These are phyloP conservation scores for Dendrolimus pini DNA, from an alignment of 2,888 invertebrate species.

Conservation along the genomic window DNA sequence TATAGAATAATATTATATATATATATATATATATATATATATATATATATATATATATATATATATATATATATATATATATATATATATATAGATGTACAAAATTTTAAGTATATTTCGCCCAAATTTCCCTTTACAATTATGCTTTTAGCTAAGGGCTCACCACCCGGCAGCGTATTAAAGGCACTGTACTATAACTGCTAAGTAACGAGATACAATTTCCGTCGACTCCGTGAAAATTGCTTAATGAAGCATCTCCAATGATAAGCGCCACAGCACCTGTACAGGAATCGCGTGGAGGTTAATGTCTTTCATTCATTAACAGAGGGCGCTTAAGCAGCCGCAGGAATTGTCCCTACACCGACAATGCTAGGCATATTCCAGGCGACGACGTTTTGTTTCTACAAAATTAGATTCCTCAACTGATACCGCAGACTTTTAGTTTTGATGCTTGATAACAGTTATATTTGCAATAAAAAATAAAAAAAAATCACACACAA, in stretches of 20 bases:
- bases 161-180: neutral
- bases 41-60: too few species aligned
- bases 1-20: too few species aligned
- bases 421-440: slow-evolving; percentile 6
- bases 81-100: too few species aligned
- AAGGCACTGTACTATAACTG: neutral
- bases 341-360: slow-evolving; percentile 8
- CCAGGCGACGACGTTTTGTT: slow-evolving; percentile 14
- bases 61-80: too few species aligned
- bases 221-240: neutral
- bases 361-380: slow-evolving; percentile 7
- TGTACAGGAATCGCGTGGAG: slow-evolving; percentile 4
- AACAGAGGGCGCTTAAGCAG: slow-evolving; percentile 11
- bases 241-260: neutral
- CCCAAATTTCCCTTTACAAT: neutral
- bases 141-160: neutral
- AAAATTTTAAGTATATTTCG: neutral
- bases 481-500: too few species aligned
- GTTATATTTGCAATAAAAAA: too few species aligned
- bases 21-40: too few species aligned
- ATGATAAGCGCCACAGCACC: slow-evolving; percentile 1
- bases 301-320: slow-evolving; percentile 19
- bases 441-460: slow-evolving; percentile 14
- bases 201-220: neutral
- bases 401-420: slow-evolving; percentile 19